Conservation (phyloP, 2,888 invertebrate species). For the Boloria euphrosyne region DNA sequence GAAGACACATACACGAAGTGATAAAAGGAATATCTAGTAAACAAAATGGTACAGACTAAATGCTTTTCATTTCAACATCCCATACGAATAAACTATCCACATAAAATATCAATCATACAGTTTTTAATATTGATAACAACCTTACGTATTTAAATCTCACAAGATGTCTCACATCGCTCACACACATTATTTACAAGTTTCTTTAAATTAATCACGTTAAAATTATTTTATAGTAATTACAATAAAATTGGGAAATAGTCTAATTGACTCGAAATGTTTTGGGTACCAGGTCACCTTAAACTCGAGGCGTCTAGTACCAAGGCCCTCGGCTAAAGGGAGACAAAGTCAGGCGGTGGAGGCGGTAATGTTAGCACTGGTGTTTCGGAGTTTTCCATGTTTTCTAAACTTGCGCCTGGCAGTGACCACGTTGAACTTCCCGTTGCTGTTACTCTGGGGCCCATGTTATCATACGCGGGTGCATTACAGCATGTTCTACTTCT, state of each 20-base stretch:
- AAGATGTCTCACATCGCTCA: slow-evolving; percentile 75
- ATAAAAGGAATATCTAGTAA: slow-evolving; percentile 66
- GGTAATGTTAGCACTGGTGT: slow-evolving; percentile 76
- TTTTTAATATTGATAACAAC: slow-evolving; percentile 74
- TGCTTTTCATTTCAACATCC: slow-evolving; percentile 57
- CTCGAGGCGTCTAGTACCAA: slow-evolving; percentile 75
- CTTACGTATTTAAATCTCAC: slow-evolving; percentile 73
- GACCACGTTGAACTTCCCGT: slow-evolving; percentile 92
- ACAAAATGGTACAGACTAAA: slow-evolving; percentile 59
- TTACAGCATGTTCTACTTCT: slow-evolving; percentile 75
- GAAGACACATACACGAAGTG: slow-evolving; percentile 75
- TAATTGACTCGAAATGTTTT: slow-evolving; percentile 69
- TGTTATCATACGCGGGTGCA: slow-evolving; percentile 91
- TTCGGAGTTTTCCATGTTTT: slow-evolving; percentile 64
- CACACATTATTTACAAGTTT: slow-evolving; percentile 72
- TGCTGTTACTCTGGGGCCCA: slow-evolving; percentile 95
- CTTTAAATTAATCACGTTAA: slow-evolving; percentile 63
- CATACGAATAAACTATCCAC: slow-evolving; percentile 67
- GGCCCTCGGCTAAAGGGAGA: slow-evolving; percentile 77
- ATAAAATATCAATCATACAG: slow-evolving; percentile 60
- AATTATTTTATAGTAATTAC: slow-evolving; percentile 59
- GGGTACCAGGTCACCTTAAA: slow-evolving; percentile 79
- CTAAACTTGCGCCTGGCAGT: slow-evolving; percentile 83
- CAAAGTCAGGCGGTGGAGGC: slow-evolving; percentile 81
- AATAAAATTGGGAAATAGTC: slow-evolving; percentile 74